Base-by-base conservation (phyloP, 2,797 vertebrate species). In the Coregonus ussuriensis region DNA sequence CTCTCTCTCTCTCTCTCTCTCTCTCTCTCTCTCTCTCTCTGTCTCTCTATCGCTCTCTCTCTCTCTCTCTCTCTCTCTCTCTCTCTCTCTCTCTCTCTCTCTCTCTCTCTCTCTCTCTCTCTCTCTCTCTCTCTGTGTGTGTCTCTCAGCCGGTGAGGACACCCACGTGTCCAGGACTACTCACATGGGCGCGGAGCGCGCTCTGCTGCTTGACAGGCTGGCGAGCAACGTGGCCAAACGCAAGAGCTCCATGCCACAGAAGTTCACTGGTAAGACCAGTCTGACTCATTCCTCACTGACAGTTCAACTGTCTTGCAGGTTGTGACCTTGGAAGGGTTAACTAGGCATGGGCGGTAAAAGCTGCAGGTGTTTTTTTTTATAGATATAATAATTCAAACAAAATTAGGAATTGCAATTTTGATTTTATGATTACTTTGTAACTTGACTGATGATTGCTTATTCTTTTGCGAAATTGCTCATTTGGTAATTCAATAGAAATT, bases 231-330 rank as follows among this genome's bases (percentile, higher is more conserved):
- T 98, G 71, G 97, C 97, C 90, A 98, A 97, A 84, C 91, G 97
- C 86, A 98, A 98, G 95, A 98, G 97, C 88, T 96, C 97, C 37
- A 97, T 98, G 97, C 97, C 97, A 52, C 97, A 98, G 90, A 98
- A 98, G 93, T 98, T 98, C 88, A 96, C 96, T 25, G 97, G 97
- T 98, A 96, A 97, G 96, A 92, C 86, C 74, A 72, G 16, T 74
- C 29, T 7, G 11, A 59, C 41, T 2, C 1, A 21, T 16, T 14
- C 7, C n/a, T 25, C n/a, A 21, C 21, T 14, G 4, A 11, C 4
- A 31, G 41, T 53, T 51, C 7, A 14, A 53, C 68, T 9, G 3
- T 25, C 6, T 37, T 65, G 37, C 18, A n/a, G 47, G 25, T 37
- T 29, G 63, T 59, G 6, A 9, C n/a, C n/a, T 21, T 21, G 56